Evolutionary conservation across 2,113 vertebrate genomes (phyloP), one percentile per base, ranked within the genome.

Genomic region (Acrocephalus kingi): DNA sequence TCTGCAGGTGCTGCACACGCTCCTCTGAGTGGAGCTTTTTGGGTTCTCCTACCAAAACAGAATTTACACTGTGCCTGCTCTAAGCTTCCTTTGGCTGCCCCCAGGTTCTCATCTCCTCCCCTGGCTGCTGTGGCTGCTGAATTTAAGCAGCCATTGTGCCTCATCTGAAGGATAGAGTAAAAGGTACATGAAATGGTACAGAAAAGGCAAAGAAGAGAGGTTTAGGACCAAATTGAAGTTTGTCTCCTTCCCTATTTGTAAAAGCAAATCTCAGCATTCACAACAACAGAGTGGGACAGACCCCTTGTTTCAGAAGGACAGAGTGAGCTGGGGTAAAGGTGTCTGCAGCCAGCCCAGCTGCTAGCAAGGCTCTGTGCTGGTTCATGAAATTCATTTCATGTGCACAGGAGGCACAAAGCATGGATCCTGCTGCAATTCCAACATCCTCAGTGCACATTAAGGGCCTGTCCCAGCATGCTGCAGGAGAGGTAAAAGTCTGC

Each of bases 401-500:
- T 61, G 56, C 62, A 23, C 22, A 1, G 1, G 41, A 55, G 87
- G 78, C 49, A 86, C 67, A 90, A 51, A 77, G 59, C 17, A 33
- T 14, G 66, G 28, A 15, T 5, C 1, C 43, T 59, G 52, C 63
- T 54, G 64, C 7, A 84, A 78, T 87, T 59, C 80, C 72, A 81
- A 0, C 75, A 69, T 7, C 75, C 16, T 2, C 13, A 2, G 23
- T 22, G 37, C 19, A 7, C 82, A 41, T 5, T 11, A 14, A 27
- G 52, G 48, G 52, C 85, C 74, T 93, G 83, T 68, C 37, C 45
- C 64, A 81, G 76, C 90, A 5, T 7, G 83, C 81, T 85, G 69
- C 37, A 27, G 3, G 51, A 55, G 63, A 63, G 35, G 21, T 3
- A 7, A 19, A 74, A 55, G 35, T 55, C 68, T 74, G 55, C 64